These are phyloP conservation scores for Resseliella maxima DNA, from an alignment of 2,888 invertebrate genomes.

Conservation along the genomic window DNA sequence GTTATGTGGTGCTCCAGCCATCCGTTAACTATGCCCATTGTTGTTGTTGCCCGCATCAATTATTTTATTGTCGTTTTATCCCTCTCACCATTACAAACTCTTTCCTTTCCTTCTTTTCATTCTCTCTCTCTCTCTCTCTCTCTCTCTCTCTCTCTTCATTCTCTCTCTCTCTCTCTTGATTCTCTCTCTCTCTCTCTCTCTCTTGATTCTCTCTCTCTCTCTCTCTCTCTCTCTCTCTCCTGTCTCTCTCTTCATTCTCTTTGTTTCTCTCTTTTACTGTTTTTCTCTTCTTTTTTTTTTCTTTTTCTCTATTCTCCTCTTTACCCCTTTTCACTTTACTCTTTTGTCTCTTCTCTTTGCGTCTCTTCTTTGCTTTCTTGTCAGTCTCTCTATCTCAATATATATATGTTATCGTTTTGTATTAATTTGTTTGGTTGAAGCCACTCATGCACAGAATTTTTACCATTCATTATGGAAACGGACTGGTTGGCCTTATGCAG, in stretches of 20 bases:
- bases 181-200: background rate
- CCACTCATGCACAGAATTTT: constrained; percentile 48
- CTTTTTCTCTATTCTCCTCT: background rate
- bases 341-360: background rate
- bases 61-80: constrained; percentile 44
- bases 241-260: no score
- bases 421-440: constrained; percentile 53
- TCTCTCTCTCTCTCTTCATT: background rate
- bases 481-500: background rate
- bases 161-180: background rate
- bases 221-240: background rate
- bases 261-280: background rate
- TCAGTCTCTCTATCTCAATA: background rate
- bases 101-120: background rate
- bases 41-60: constrained; percentile 52
- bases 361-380: background rate
- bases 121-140: background rate
- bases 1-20: constrained; percentile 44
- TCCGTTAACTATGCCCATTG: constrained; percentile 37
- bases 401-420: constrained; percentile 39
- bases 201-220: background rate
- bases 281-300: background rate
- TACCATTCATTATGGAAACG: constrained; percentile 22
- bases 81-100: background rate
- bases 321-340: no score